Percentiles rank a stretch among this genome's conserved stretches.
These are phyloP conservation scores for Apteryx owenii DNA, from an alignment of 2,113 vertebrate species.

Conservation along the genomic window DNA sequence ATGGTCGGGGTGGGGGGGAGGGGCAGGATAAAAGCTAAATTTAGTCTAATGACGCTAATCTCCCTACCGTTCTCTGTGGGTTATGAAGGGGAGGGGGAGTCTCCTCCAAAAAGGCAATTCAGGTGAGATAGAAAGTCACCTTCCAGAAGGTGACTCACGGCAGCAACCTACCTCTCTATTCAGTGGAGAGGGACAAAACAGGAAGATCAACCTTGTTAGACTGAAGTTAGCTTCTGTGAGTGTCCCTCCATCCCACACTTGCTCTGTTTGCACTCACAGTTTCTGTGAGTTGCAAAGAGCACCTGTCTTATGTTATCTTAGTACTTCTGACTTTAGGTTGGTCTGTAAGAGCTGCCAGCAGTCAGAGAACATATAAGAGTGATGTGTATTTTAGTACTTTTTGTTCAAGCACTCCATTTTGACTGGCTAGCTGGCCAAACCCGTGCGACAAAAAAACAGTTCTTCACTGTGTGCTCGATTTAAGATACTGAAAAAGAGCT, in stretches of 20 bases:
- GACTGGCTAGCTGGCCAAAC: not conserved
- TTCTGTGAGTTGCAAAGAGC: not conserved
- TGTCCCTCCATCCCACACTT: not conserved
- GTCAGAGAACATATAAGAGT: not conserved
- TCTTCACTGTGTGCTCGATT: not conserved
- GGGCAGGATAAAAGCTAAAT: not conserved
- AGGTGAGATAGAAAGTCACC: not conserved
- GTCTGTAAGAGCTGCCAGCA: not conserved
- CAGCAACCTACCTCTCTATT: not conserved
- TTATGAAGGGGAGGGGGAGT: not conserved
- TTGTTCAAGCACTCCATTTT: not conserved
- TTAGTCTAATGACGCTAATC: not conserved
- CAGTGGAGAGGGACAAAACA: not conserved
- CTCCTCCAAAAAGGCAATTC: not conserved
- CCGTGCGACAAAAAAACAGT: not conserved
- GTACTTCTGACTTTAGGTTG: not conserved
- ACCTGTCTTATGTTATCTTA: not conserved
- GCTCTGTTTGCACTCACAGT: not conserved
- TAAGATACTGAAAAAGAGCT: conserved; percentile 45
- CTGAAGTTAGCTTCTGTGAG: not conserved
- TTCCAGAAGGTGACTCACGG: not conserved
- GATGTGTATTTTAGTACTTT: not conserved
- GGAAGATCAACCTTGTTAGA: not conserved
- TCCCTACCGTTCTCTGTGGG: not conserved
- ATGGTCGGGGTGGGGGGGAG: not conserved